Conservation (phyloP, 2,113 vertebrate genomes). For the Neopipo cinnamomea region DNA sequence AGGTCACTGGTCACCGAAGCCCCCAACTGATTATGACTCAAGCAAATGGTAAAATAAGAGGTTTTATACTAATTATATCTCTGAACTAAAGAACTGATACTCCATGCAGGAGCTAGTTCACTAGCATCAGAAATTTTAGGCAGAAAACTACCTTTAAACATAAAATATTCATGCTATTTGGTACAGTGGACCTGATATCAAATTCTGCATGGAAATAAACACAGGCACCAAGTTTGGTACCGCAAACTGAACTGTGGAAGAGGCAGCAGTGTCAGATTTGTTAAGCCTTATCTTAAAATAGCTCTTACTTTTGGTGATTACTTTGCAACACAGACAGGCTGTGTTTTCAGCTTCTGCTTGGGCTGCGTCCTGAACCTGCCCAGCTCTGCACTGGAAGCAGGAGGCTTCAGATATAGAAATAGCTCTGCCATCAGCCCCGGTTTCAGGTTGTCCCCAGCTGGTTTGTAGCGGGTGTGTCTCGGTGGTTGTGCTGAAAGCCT, state of each 20-base stretch:
- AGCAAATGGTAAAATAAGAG: not conserved
- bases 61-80: not conserved
- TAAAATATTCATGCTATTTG: not conserved
- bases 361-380: not conserved
- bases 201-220: not conserved
- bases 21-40: not conserved
- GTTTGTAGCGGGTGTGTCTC: not conserved
- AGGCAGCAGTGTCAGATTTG: not conserved
- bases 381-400: not conserved
- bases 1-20: accelerated
- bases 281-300: not conserved
- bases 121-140: not conserved
- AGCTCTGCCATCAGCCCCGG: not conserved
- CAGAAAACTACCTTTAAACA: not conserved
- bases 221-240: not conserved
- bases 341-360: not conserved
- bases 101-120: not conserved
- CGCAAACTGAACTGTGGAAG: not conserved
- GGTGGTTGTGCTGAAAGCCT: not conserved
- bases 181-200: not conserved
- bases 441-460: not conserved
- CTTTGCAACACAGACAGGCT: not conserved
- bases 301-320: not conserved
- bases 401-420: not conserved
- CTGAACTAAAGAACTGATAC: not conserved